phyloP scores from a whole-genome alignment of 2,797 vertebrate genomes.

The Huso huso region DNA sequence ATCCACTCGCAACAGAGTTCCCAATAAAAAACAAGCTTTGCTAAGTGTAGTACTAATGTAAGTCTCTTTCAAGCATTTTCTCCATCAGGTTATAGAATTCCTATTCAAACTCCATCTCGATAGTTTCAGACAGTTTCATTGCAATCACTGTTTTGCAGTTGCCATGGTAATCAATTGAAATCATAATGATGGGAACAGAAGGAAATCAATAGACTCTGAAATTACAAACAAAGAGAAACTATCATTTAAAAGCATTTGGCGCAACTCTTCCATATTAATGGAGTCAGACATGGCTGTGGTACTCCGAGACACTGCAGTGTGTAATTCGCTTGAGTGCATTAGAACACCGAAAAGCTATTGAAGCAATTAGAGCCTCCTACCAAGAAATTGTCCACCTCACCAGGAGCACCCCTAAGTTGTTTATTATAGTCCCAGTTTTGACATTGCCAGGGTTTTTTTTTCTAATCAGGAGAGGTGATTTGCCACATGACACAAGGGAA shows the following conservation, averaged over 20 bases:
- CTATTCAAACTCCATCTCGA: constrained; percentile 68
- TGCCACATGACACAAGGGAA: constrained; percentile 14
- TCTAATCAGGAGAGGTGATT: constrained; percentile 7
- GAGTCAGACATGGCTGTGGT: constrained; percentile 65
- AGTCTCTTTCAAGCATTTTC: constrained; percentile 59
- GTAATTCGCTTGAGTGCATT: constrained; percentile 64
- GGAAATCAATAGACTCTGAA: constrained; percentile 70
- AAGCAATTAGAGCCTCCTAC: constrained; percentile 59
- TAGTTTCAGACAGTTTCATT: constrained; percentile 51
- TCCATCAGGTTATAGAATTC: constrained; percentile 54
- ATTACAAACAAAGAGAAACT: constrained; percentile 71
- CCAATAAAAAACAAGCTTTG: constrained; percentile 13
- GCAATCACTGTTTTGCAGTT: constrained; percentile 72
- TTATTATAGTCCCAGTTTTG: constrained; percentile 50
- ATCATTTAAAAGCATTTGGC: constrained; percentile 71
- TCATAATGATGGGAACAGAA: constrained; percentile 78
- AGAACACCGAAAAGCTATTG: constrained; percentile 61
- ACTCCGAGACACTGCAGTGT: constrained; percentile 62
- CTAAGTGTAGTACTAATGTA: constrained; percentile 44
- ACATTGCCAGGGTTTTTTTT: constrained; percentile 22
- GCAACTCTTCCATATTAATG: constrained; percentile 70
- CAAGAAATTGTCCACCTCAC: constrained; percentile 51
- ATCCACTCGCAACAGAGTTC: not conserved
- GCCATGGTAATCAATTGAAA: constrained; percentile 74
- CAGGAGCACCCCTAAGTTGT: constrained; percentile 41